phyloP scores from a whole-genome alignment of 2,888 invertebrate genomes.

The Thera obeliscata region DNA sequence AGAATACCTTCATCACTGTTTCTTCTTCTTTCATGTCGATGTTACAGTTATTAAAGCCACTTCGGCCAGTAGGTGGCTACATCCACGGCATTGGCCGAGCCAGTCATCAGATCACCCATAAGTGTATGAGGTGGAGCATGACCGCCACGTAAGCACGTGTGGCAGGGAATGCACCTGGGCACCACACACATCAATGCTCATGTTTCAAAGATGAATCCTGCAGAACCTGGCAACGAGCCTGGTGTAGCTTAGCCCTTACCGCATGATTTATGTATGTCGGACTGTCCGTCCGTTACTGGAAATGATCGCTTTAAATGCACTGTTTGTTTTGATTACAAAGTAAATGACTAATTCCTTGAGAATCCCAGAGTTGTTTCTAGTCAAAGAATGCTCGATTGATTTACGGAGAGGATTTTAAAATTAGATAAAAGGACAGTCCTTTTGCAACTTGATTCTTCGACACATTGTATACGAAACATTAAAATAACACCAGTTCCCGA shows the following conservation, averaged over 20 bases:
- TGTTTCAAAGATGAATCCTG: background rate
- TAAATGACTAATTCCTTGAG: slow-evolving; percentile 23
- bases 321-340: slow-evolving; percentile 36
- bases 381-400: background rate
- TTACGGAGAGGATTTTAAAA: too few species aligned
- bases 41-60: too few species aligned
- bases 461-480: too few species aligned
- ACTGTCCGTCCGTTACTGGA: slow-evolving; percentile 31
- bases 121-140: too few species aligned
- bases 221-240: slow-evolving; percentile 21
- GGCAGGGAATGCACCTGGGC: too few species aligned
- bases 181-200: background rate
- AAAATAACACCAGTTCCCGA: background rate
- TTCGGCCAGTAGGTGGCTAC: too few species aligned
- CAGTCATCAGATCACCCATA: too few species aligned
- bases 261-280: slow-evolving; percentile 34
- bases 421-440: background rate
- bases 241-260: slow-evolving; percentile 27
- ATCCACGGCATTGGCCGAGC: background rate
- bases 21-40: too few species aligned
- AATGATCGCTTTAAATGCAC: slow-evolving; percentile 30
- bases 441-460: background rate
- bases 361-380: slow-evolving; percentile 14
- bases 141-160: too few species aligned
- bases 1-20: too few species aligned